These are phyloP conservation scores for Lasioglossum calceatum DNA, from an alignment of 2,888 invertebrate species.

Conservation along the genomic window DNA sequence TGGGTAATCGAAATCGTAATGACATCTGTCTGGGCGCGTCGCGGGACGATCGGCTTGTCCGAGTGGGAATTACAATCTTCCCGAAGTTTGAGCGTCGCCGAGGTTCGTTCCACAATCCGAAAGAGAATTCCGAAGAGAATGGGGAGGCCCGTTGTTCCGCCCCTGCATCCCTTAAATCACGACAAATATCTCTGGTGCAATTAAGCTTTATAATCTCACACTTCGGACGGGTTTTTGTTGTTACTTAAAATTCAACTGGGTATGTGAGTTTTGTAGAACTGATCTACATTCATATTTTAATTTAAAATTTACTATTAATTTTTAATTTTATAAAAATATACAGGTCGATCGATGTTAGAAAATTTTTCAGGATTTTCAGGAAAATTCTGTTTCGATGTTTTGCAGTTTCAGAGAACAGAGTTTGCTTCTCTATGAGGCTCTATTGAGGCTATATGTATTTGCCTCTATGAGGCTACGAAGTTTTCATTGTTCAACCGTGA, in stretches of 20 bases:
- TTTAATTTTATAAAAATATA: no score
- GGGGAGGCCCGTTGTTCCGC: background rate
- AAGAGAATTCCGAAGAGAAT: constrained; percentile 9
- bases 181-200: background rate
- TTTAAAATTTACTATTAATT: no score
- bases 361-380: no score
- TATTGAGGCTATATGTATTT: no score
- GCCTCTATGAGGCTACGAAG: background rate
- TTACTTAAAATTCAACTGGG: no score
- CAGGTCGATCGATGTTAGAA: background rate
- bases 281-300: no score
- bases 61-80: constrained; percentile 1
- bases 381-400: no score
- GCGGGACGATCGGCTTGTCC: constrained; percentile 7
- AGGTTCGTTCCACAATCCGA: background rate
- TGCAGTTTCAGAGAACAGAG: background rate
- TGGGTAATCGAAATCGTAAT: constrained; percentile 45
- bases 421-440: no score
- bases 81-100: constrained; percentile 7
- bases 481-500: background rate
- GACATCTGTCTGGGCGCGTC: background rate
- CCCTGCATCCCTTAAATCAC: constrained; percentile 19
- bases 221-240: background rate
- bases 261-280: no score
- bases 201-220: background rate